Percentiles rank a stretch among this genome's conserved stretches.
Evolutionary conservation across 2,113 vertebrate species (phyloP).

Genomic region (Myrmecophaga tridactyla): DNA sequence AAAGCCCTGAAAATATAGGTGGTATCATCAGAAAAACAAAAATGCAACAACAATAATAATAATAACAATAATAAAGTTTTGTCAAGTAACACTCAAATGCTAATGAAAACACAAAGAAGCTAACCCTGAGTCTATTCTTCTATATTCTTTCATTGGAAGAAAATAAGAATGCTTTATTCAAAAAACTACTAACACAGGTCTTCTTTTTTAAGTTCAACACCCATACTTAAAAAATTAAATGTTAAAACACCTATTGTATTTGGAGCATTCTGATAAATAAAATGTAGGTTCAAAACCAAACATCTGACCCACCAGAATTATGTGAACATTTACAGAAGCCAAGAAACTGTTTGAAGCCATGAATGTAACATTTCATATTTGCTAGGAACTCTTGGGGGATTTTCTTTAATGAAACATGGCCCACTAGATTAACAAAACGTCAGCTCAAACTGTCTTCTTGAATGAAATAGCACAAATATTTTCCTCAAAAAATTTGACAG

Average conservation of each 20-base stretch:
- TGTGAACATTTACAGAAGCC: not conserved
- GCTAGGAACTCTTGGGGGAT: not conserved
- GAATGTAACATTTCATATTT: not conserved
- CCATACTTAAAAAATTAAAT: not conserved
- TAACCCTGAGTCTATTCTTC: not conserved
- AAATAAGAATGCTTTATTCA: conserved; percentile 26
- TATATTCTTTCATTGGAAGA: not conserved
- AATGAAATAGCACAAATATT: conserved; percentile 23
- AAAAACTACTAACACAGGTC: not conserved
- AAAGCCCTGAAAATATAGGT: not conserved
- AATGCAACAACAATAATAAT: not conserved
- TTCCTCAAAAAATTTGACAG: not conserved
- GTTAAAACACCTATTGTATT: conserved; percentile 23
- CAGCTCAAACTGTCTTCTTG: not conserved
- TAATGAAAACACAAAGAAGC: conserved; percentile 2
- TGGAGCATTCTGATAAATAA: conserved; percentile 41
- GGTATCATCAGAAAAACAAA: conserved; percentile 11
- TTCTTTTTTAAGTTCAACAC: conserved; percentile 25
- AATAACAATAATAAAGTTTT: conserved; percentile 5
- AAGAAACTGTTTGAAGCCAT: not conserved
- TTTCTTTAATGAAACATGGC: conserved; percentile 26
- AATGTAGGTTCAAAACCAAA: conserved; percentile 45
- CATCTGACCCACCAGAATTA: conserved; percentile 24
- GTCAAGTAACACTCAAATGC: not conserved
- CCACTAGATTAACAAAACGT: not conserved